A percentile compares a stretch with the other conserved stretches of the same genome.
phyloP scores from a whole-genome alignment of 1,140 invertebrate species.

The Tribolium madens region DNA sequence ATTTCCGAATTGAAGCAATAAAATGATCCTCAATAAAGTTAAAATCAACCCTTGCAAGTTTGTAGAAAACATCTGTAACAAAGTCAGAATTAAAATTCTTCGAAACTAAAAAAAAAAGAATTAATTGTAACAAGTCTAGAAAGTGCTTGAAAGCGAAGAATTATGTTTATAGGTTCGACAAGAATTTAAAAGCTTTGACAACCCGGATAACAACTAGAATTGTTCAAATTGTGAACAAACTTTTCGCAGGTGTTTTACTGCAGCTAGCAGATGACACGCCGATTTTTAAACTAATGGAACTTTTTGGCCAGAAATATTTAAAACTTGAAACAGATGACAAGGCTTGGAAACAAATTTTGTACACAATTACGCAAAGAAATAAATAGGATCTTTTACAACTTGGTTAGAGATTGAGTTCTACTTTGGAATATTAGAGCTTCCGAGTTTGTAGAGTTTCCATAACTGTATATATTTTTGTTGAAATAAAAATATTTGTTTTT shows the following conservation, averaged over 20 bases:
- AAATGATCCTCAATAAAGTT: conserved; percentile 29
- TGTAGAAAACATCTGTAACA: background rate
- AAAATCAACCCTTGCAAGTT: conserved; percentile 21
- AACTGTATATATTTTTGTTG: too few relatives aligned
- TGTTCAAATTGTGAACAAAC: conserved; percentile 29
- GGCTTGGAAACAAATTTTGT: background rate
- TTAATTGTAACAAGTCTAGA: background rate
- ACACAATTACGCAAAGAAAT: background rate
- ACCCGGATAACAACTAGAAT: conserved; percentile 4
- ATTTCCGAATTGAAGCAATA: conserved; percentile 28
- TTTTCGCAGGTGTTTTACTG: conserved; percentile 5
- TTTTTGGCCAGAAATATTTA: background rate
- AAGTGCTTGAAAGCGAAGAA: background rate
- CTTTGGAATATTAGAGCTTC: background rate
- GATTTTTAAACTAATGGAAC: conserved; percentile 5
- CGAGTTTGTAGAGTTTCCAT: background rate
- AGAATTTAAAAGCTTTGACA: conserved; percentile 25
- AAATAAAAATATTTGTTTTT: too few relatives aligned
- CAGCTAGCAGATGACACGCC: conserved; percentile 19
- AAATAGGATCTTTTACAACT: background rate
- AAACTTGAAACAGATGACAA: background rate
- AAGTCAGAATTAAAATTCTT: conserved; percentile 4
- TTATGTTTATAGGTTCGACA: conserved; percentile 18
- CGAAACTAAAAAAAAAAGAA: background rate
- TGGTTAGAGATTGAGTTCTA: background rate